Evolutionary conservation across 2,888 invertebrate species (phyloP).

Genomic region (Eupeodes luniger): DNA sequence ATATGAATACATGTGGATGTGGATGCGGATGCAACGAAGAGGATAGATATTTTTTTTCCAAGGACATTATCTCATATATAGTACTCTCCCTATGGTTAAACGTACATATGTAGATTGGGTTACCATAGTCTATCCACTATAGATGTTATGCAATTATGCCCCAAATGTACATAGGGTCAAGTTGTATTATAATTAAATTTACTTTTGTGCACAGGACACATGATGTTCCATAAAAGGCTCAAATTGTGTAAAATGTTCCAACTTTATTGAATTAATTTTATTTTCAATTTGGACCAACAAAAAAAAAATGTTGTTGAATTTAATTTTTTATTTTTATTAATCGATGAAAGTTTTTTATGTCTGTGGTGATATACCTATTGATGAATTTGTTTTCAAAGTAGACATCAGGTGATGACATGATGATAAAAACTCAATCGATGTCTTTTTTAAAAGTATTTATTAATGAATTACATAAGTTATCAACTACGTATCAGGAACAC

Average conservation of each 20-base stretch:
- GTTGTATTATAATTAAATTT: slow-evolving; percentile 52
- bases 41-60: slow-evolving; percentile 15
- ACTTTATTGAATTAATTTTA: slow-evolving; percentile 39
- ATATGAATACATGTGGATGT: neutral
- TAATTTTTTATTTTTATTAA: no score
- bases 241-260: slow-evolving; percentile 46
- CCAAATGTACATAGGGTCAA: neutral
- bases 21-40: neutral
- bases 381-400: no score
- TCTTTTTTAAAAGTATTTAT: no score
- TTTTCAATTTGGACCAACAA: slow-evolving; percentile 12
- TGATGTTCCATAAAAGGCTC: slow-evolving; percentile 8
- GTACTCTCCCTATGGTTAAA: neutral
- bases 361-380: no score
- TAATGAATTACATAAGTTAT: no score
- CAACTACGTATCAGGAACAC: no score
- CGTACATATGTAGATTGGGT: no score
- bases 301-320: neutral
- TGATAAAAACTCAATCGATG: no score
- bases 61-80: neutral
- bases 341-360: no score
- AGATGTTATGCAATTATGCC: no score
- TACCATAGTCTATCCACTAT: no score
- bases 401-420: no score
- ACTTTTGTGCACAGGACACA: slow-evolving; percentile 15